Conservation (phyloP, 2,888 invertebrate species). For the Coenonympha glycerion region DNA sequence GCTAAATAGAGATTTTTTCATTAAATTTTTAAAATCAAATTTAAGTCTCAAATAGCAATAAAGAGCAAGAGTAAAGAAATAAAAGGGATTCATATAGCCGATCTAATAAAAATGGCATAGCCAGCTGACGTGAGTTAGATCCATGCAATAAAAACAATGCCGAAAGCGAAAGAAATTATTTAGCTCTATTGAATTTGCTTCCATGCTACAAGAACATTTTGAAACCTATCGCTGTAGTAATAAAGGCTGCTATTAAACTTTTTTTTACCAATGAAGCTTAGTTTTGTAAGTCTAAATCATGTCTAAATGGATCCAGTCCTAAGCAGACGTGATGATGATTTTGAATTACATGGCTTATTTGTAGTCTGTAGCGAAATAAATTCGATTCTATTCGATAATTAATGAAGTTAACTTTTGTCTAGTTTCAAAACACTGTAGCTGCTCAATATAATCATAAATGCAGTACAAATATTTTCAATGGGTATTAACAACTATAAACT, state of each 20-base stretch:
- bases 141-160: constrained; percentile 29
- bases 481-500: too few species aligned
- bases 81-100: constrained; percentile 14
- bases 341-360: constrained; percentile 7
- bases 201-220: constrained; percentile 1
- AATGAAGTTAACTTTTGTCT: too few species aligned
- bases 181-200: constrained; percentile 14
- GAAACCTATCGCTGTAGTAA: constrained; percentile 2
- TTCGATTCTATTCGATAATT: background rate
- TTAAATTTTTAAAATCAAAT: too few species aligned
- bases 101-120: constrained; percentile 27
- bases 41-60: constrained; percentile 6
- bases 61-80: constrained; percentile 8
- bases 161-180: constrained; percentile 27
- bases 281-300: constrained; percentile 4
- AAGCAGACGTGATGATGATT: constrained; percentile 8
- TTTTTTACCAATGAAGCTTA: background rate
- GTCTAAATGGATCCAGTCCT: constrained; percentile 7
- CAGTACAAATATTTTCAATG: background rate
- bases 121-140: constrained; percentile 28
- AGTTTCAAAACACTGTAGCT: too few species aligned
- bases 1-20: too few species aligned
- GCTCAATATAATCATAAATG: too few species aligned
- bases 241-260: constrained; percentile 4
- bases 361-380: constrained; percentile 5